These are phyloP conservation scores for Andrena flavipes DNA, from an alignment of 2,888 invertebrate species.

Conservation along the genomic window DNA sequence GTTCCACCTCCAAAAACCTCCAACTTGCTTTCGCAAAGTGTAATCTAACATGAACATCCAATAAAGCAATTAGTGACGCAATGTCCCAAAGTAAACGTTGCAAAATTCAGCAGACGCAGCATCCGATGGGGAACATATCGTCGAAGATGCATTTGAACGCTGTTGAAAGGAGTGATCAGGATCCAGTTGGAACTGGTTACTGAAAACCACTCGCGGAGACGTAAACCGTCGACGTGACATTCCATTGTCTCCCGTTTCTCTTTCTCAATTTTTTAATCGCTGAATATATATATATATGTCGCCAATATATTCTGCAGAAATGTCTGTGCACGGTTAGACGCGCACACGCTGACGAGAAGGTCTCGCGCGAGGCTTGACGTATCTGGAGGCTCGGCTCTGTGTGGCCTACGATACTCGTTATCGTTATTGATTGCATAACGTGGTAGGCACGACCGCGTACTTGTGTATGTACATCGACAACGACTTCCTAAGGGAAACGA, in stretches of 20 bases:
- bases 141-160: not conserved
- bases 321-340: not conserved
- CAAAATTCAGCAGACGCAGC: too few species aligned
- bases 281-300: too few species aligned
- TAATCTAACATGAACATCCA: too few species aligned
- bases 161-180: not conserved
- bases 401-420: constrained; percentile 61
- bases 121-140: not conserved
- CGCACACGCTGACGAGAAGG: constrained; percentile 1
- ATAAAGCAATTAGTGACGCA: too few species aligned
- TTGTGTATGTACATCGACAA: constrained; percentile 27
- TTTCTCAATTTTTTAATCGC: not conserved
- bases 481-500: constrained; percentile 52
- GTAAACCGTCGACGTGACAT: too few species aligned
- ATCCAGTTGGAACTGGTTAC: constrained; percentile 15
- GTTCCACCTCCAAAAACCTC: too few species aligned
- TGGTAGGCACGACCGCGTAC: constrained; percentile 55
- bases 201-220: constrained; percentile 1
- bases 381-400: constrained; percentile 68
- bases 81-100: too few species aligned
- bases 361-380: constrained; percentile 59
- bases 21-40: too few species aligned
- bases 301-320: not conserved
- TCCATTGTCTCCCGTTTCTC: not conserved
- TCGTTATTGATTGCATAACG: constrained; percentile 67